Evolutionary conservation across 2,113 vertebrate species (phyloP).

Genomic region (Pollachius pollachius): DNA sequence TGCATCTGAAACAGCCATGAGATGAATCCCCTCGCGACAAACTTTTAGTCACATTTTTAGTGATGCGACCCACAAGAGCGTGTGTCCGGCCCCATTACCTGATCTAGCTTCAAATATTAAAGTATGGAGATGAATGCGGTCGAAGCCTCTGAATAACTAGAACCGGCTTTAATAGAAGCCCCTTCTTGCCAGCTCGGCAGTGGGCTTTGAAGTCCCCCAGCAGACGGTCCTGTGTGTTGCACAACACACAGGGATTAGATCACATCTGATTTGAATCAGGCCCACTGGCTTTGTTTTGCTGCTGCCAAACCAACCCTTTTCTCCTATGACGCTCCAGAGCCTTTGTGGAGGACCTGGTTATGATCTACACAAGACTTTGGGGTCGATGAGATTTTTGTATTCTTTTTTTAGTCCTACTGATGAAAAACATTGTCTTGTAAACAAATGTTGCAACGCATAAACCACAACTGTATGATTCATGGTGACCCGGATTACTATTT

Average conservation of each 20-base stretch:
- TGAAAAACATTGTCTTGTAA: slow-evolving; percentile 24
- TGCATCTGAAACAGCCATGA: slow-evolving; percentile 5
- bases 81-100: not conserved
- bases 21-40: slow-evolving; percentile 30
- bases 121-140: slow-evolving; percentile 26
- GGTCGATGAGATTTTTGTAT: not conserved
- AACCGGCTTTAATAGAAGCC: not conserved
- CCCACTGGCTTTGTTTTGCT: slow-evolving; percentile 33
- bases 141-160: slow-evolving; percentile 13
- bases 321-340: slow-evolving; percentile 19
- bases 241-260: slow-evolving; percentile 37
- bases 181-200: slow-evolving; percentile 3
- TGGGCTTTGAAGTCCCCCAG: slow-evolving; percentile 10
- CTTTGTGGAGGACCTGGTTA: slow-evolving; percentile 31
- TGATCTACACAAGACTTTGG: slow-evolving; percentile 26
- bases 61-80: too few relatives aligned
- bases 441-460: not conserved
- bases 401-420: slow-evolving; percentile 1
- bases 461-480: too few relatives aligned
- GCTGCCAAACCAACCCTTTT: slow-evolving; percentile 8
- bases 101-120: slow-evolving; percentile 37
- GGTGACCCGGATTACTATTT: too few relatives aligned
- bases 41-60: too few relatives aligned
- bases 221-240: slow-evolving; percentile 20
- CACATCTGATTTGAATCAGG: slow-evolving; percentile 31